Evolutionary conservation across 2,113 vertebrate genomes (phyloP).

Genomic region (Zingel zingel): DNA sequence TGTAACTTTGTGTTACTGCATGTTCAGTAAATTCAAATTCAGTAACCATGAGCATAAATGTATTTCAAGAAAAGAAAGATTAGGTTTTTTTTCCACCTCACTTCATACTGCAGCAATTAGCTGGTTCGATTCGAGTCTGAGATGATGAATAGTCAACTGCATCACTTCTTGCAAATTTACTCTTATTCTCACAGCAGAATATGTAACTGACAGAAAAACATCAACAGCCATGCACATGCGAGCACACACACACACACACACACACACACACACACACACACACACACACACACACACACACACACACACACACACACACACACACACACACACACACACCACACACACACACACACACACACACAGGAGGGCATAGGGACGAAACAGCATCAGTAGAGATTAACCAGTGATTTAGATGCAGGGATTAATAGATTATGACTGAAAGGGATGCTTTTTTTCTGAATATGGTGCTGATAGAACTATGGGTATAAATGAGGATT

Average conservation of each 20-base stretch:
- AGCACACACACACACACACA: background rate
- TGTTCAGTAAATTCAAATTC: slow-evolving; percentile 22
- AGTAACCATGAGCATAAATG: background rate
- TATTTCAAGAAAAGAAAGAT: slow-evolving; percentile 29
- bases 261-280: background rate
- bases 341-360: slow-evolving; percentile 1
- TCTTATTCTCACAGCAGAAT: slow-evolving; percentile 10
- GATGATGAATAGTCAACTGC: background rate
- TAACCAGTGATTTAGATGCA: slow-evolving; percentile 47
- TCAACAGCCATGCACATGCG: background rate
- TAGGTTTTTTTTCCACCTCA: background rate
- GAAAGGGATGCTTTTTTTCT: slow-evolving; percentile 29
- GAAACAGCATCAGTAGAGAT: slow-evolving; percentile 55
- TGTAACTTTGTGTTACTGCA: background rate
- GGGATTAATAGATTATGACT: slow-evolving; percentile 71
- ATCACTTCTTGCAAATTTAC: background rate
- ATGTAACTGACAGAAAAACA: slow-evolving; percentile 19
- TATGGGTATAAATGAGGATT: slow-evolving; percentile 44
- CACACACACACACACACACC: background rate
- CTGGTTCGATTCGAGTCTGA: slow-evolving; percentile 14
- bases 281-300: background rate
- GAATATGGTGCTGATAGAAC: slow-evolving; percentile 10
- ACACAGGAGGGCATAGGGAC: background rate
- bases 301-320: background rate
- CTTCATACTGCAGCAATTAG: slow-evolving; percentile 21